phyloP scores from a whole-genome alignment of 2,113 vertebrate species.

The Cromileptes altivelis region DNA sequence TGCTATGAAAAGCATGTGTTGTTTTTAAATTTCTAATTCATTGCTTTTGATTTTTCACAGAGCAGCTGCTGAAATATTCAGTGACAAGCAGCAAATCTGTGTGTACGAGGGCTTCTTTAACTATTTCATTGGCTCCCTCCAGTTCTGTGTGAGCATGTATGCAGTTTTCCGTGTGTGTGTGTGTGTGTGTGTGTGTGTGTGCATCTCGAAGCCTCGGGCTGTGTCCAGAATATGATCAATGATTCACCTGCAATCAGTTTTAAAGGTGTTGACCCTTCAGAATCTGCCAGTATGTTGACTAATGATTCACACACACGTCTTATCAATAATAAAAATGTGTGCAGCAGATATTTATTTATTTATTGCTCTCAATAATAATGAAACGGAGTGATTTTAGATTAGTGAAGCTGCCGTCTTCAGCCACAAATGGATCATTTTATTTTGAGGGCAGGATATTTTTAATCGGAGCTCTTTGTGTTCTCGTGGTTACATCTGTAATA shows the following conservation, averaged over 20 bases:
- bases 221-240: constrained; percentile 27
- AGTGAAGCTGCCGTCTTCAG: too few species aligned
- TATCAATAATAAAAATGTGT: too few species aligned
- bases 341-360: not conserved
- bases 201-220: not conserved
- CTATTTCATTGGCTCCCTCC: too few species aligned
- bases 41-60: not conserved
- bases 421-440: not conserved
- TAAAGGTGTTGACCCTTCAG: not conserved
- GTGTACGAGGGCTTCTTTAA: too few species aligned
- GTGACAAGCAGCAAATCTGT: not conserved
- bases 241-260: constrained; percentile 41
- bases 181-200: too few species aligned
- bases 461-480: not conserved
- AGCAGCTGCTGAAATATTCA: not conserved
- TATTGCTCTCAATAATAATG: not conserved
- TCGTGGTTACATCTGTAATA: not conserved
- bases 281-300: not conserved
- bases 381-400: not conserved
- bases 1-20: not conserved
- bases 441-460: not conserved
- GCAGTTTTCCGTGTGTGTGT: too few species aligned
- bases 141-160: too few species aligned
- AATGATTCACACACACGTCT: too few species aligned
- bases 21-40: not conserved